Conservation (phyloP, 2,888 invertebrate species). For the Aphrophora alni region DNA sequence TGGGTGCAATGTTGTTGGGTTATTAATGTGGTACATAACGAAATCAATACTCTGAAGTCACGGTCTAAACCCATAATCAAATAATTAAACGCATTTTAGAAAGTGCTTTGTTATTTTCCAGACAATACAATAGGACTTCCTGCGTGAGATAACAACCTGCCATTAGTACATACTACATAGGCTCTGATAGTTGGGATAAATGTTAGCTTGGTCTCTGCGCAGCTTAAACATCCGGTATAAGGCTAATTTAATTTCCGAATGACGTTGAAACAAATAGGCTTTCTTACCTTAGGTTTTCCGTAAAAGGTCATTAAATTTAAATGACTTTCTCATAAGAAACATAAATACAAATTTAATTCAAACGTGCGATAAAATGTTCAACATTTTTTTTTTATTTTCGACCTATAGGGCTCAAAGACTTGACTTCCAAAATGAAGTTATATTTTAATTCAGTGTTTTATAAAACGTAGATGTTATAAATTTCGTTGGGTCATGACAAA, state of each 20-base stretch:
- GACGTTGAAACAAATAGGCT: background rate
- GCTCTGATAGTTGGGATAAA: background rate
- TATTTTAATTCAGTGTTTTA: too few species aligned
- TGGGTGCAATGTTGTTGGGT: too few species aligned
- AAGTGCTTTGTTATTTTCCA: background rate
- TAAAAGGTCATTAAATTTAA: background rate
- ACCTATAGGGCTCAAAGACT: too few species aligned
- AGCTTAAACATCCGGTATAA: background rate
- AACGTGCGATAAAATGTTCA: too few species aligned
- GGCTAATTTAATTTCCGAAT: background rate
- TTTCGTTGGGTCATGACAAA: too few species aligned
- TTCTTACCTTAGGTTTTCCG: background rate
- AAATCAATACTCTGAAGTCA: background rate
- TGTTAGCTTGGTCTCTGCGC: background rate
- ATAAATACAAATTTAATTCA: too few species aligned
- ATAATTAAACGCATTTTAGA: background rate
- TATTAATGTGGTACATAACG: too few species aligned
- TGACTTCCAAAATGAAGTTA: too few species aligned
- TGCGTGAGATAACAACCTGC: background rate
- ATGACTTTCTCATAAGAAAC: too few species aligned
- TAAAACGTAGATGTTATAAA: too few species aligned
- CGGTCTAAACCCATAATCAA: background rate
- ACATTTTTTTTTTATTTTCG: too few species aligned
- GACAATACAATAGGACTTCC: background rate
- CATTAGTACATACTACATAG: background rate